Percentiles rank a stretch among this genome's conserved stretches.
These are phyloP conservation scores for Miopithecus talapoin DNA, from an alignment of 2,797 vertebrate genomes.

Conservation along the genomic window DNA sequence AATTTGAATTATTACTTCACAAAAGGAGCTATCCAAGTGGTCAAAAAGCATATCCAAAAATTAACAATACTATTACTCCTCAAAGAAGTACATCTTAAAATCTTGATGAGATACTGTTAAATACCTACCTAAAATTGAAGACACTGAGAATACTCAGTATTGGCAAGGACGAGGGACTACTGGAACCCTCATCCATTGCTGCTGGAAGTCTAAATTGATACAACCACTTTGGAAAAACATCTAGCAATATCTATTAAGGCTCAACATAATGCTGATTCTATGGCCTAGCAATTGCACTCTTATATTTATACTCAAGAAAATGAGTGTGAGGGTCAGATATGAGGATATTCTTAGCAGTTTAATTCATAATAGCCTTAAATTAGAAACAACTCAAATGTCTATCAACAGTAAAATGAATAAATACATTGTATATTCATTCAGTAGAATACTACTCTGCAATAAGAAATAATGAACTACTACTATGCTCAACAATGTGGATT, in stretches of 20 bases:
- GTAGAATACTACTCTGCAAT: not conserved
- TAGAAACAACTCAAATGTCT: not conserved
- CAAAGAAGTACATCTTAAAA: constrained; percentile 9
- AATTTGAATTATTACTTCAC: not conserved
- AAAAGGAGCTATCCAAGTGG: not conserved
- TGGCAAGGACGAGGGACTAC: not conserved
- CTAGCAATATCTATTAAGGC: not conserved
- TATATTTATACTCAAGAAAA: not conserved
- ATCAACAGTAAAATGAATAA: constrained; percentile 1
- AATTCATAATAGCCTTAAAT: not conserved
- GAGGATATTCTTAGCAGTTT: constrained; percentile 9
- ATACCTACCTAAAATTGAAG: not conserved
- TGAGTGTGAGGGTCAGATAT: not conserved
- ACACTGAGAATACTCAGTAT: not conserved
- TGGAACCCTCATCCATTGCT: not conserved
- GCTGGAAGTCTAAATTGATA: not conserved
- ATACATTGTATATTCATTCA: not conserved
- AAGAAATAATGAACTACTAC: not conserved
- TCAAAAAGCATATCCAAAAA: not conserved
- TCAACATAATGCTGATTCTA: not conserved
- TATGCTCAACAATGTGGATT: not conserved
- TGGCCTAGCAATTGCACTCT: not conserved
- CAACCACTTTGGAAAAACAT: not conserved
- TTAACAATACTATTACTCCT: not conserved
- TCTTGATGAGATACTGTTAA: not conserved